Evolutionary conservation across 2,888 invertebrate genomes (phyloP), one percentile per base, ranked within the genome.

Genomic region (Neoascia interrupta): DNA sequence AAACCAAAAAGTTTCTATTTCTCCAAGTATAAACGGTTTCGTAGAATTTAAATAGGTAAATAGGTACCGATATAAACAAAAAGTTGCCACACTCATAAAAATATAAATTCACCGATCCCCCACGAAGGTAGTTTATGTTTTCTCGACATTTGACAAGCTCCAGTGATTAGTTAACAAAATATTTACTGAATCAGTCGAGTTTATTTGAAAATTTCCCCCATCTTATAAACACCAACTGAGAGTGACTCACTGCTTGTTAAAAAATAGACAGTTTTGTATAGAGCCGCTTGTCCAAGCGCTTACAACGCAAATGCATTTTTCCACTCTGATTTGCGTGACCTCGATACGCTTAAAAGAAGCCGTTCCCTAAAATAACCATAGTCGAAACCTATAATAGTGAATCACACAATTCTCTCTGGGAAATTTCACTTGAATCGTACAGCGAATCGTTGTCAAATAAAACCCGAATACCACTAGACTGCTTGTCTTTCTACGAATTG

Each of bases 401-500:
- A 3, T 31, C 31, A 31, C 8, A 26, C 26, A 8, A n/a, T 8
- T 26, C 26, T 4, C 26, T 5, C 26, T 26, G 26, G 5, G 26
- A 5, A 8, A 26, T 26, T n/a, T 60, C 37, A 43, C 28, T 18
- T 10, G 66, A 34, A 69, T 63, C 63, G 11, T 49, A 18, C n/a
- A 53, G 53, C 34, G 60, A 49, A 41, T 47, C 19, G 51, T 45
- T 66, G 53, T 60, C 64, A 54, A 60, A 76, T 66, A 72, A 72
- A 66, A 60, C 47, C 34, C 76, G 60, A 72, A 60, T 60, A 72
- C 19, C 63, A 60, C 70, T 76, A 76, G 76, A 76, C 76, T 76
- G 76, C 76, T 54, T 76, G 76, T 70, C 76, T 76, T 76, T 76
- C 72, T 28, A 66, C 72, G 58, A 76, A 72, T 66, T 76, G 76